phyloP scores from a whole-genome alignment of 2,888 invertebrate genomes.

The Merodon equestris region DNA sequence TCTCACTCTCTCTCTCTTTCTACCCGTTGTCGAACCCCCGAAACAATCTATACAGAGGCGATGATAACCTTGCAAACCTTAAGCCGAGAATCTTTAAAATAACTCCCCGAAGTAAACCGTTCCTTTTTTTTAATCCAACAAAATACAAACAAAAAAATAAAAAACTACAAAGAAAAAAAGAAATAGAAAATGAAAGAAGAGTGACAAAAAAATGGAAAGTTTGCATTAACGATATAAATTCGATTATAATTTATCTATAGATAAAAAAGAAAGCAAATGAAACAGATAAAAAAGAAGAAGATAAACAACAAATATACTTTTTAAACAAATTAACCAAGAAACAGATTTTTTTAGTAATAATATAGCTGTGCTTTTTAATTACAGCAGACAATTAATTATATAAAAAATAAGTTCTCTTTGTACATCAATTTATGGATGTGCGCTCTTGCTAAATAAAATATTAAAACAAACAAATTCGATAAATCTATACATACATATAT shows the following conservation, averaged over 20 bases:
- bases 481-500: slow-evolving; percentile 46
- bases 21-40: background rate
- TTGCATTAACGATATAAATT: slow-evolving; percentile 63
- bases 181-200: too few relatives aligned
- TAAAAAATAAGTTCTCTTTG: slow-evolving; percentile 53
- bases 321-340: slow-evolving; percentile 60
- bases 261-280: slow-evolving; percentile 26
- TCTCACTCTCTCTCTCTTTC: background rate
- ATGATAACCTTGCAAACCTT: background rate
- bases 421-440: slow-evolving; percentile 67
- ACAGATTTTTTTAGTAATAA: slow-evolving; percentile 59
- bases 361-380: slow-evolving; percentile 33
- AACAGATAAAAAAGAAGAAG: slow-evolving; percentile 41
- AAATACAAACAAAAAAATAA: slow-evolving; percentile 13
- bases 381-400: slow-evolving; percentile 48
- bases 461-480: slow-evolving; percentile 42
- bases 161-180: slow-evolving; percentile 21
- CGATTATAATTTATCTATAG: slow-evolving; percentile 59
- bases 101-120: too few relatives aligned
- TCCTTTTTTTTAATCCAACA: slow-evolving; percentile 42
- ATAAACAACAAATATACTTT: slow-evolving; percentile 59
- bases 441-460: slow-evolving; percentile 48
- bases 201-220: slow-evolving; percentile 17
- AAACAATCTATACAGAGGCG: slow-evolving; percentile 3
- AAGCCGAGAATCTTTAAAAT: slow-evolving; percentile 38